Conservation (phyloP, 2,113 vertebrate species). For the Dromas ardeola region DNA sequence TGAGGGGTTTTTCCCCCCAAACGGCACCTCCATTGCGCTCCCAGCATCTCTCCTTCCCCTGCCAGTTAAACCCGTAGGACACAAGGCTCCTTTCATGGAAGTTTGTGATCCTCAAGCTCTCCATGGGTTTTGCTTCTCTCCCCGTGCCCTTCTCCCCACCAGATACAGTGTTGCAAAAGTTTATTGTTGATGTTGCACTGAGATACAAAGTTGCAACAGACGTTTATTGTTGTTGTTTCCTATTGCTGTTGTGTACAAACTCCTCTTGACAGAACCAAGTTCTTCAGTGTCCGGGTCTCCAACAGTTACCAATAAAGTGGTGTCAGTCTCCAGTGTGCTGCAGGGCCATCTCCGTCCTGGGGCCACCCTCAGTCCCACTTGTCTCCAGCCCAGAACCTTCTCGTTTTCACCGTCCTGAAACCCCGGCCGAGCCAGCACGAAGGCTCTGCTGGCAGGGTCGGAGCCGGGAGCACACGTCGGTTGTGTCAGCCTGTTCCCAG, state of each 20-base stretch:
- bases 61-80: neutral
- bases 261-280: neutral
- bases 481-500: neutral
- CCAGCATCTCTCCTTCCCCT: neutral
- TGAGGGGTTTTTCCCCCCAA: neutral
- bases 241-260: constrained; percentile 7
- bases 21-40: neutral
- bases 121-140: neutral
- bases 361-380: neutral
- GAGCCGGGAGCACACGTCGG: neutral
- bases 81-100: neutral
- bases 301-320: constrained; percentile 58
- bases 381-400: neutral
- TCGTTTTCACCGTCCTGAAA: fast-evolving
- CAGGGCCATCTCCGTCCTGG: neutral
- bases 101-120: neutral
- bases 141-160: neutral
- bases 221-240: neutral
- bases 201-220: neutral
- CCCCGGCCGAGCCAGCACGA: fast-evolving
- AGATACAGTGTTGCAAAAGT: neutral
- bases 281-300: neutral
- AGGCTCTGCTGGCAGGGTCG: fast-evolving
- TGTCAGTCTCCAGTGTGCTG: neutral
- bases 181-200: neutral